Percentiles rank a stretch among this genome's conserved stretches.
Conservation (phyloP, 2,888 invertebrate genomes). For the Atrina japonica region DNA sequence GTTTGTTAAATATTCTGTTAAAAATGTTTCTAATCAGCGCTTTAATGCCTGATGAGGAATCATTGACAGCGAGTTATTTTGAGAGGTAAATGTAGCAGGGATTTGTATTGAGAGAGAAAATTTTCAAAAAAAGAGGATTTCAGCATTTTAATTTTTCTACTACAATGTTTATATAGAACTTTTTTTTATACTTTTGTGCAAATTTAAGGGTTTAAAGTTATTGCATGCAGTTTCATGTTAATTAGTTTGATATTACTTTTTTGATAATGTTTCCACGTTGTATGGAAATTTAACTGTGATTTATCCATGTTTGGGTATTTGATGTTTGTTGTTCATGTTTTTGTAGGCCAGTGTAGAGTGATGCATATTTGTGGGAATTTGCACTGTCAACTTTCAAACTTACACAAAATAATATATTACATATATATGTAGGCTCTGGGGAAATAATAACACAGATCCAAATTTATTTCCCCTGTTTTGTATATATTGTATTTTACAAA, state of each 20-base stretch:
- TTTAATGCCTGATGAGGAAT: too few relatives aligned
- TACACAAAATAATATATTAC: too few relatives aligned
- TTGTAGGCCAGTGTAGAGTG: too few relatives aligned
- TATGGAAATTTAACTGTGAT: constrained; percentile 59
- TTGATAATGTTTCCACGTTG: constrained; percentile 51
- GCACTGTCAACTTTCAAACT: too few relatives aligned
- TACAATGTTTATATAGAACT: constrained; percentile 59
- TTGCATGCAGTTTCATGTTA: constrained; percentile 65
- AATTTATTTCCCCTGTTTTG: too few relatives aligned
- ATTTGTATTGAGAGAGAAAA: constrained; percentile 22
- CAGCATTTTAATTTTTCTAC: constrained; percentile 60
- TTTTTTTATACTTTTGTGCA: constrained; percentile 63
- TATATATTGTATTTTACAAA: too few relatives aligned
- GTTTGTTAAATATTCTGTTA: constrained; percentile 30
- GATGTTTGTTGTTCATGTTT: constrained; percentile 32
- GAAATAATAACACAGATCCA: too few relatives aligned
- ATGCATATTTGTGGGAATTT: too few relatives aligned
- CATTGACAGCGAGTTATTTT: too few relatives aligned
- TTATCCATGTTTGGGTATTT: constrained; percentile 40
- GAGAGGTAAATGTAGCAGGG: constrained; percentile 34
- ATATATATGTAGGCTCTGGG: too few relatives aligned
- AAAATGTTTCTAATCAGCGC: not conserved
- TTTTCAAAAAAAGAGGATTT: constrained; percentile 48
- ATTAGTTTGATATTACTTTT: constrained; percentile 56
- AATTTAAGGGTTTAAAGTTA: constrained; percentile 52